Evolutionary conservation across 1,140 invertebrate species (phyloP), one percentile per base, ranked within the genome.

Genomic region (Mercenaria mercenaria): DNA sequence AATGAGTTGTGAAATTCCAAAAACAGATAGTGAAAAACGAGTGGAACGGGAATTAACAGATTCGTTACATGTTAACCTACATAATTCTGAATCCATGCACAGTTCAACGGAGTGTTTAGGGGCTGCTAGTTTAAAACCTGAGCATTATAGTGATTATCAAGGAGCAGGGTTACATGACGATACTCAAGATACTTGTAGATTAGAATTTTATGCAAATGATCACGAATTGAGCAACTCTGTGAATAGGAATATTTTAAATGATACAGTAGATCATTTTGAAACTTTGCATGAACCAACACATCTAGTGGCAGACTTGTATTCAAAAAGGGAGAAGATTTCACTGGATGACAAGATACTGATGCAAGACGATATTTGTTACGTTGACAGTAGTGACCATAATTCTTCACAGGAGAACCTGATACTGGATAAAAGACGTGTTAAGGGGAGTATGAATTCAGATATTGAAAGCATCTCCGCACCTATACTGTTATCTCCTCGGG

Each of bases 1-100:
- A 37, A 88, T 77, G 74, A 88, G 74, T 85, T 80, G 72, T 79
- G 86, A 91, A 39, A 47, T 88, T 26, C 85, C 79, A 34, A 83
- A 85, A 72, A 88, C 90, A 39, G 86, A 91, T 80, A 88, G 90
- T 80, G 90, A 91, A 67, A 91, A 91, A 84, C 85, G 86, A 34
- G 79, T 91, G 50, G 85, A 84, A 56, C 67, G 74, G 52, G 90
- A 79, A 23, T 64, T 76, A 29, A 79, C 56, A 41, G 86, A 88
- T 41, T 74, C 61, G 1, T 56, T 77, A 72, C 72, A 41, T 52
- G 50, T 64, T 37, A 74, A 80, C 34, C 52, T 56, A 26, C 32
- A 26, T 34, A 59, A 56, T 67, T 56, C 76, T 41, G 76, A 80
- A 29, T 56, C 76, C n/a, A 39, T 88, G 34, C 77, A 88, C 34